Evolutionary conservation across 2,888 invertebrate genomes (phyloP).

Genomic region (Diarsia rubi): DNA sequence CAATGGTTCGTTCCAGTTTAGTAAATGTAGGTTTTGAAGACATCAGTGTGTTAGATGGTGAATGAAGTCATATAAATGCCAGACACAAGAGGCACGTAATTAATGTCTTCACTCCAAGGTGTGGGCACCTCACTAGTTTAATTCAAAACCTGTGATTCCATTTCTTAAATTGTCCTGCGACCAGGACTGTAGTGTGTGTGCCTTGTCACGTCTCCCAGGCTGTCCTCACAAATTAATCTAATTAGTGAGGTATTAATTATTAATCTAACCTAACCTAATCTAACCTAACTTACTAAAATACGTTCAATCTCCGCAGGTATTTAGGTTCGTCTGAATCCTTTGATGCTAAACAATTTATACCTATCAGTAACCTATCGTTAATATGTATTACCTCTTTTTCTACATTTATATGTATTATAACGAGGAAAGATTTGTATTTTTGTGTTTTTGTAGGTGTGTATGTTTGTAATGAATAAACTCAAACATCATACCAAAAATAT

Average conservation of each 20-base stretch:
- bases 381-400: not conserved
- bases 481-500: too few relatives aligned
- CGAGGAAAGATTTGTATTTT: too few relatives aligned
- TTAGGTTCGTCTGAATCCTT: not conserved
- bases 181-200: conserved; percentile 33
- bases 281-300: not conserved
- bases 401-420: too few relatives aligned
- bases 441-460: too few relatives aligned
- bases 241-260: not conserved
- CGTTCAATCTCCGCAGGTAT: not conserved
- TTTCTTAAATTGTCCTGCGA: conserved; percentile 37
- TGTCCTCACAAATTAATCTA: conserved; percentile 20
- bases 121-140: conserved; percentile 34
- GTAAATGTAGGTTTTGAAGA: not conserved
- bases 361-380: too few relatives aligned
- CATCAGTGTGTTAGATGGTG: not conserved
- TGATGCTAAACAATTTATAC: not conserved
- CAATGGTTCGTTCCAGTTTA: not conserved
- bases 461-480: too few relatives aligned
- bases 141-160: conserved; percentile 32
- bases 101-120: conserved; percentile 29
- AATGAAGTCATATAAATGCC: conserved; percentile 23
- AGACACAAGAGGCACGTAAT: not conserved
- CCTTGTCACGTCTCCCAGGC: conserved; percentile 4
- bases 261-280: too few relatives aligned